Evolutionary conservation across 2,797 vertebrate genomes (phyloP).

Genomic region (Tokudaia muenninki): DNA sequence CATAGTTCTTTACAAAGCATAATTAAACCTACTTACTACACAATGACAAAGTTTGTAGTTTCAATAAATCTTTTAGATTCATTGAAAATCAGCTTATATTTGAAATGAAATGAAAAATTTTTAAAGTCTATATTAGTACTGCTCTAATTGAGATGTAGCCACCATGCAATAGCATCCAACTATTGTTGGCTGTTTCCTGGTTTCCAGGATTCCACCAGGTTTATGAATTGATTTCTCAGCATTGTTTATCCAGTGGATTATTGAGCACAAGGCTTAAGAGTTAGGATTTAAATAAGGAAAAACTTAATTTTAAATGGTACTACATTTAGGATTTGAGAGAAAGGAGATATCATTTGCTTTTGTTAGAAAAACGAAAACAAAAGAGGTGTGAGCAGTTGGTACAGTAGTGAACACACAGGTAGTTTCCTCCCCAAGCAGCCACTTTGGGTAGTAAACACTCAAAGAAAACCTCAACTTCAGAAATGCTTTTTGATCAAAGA

Average conservation of each 20-base stretch:
- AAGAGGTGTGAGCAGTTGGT: no score
- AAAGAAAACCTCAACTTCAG: neutral
- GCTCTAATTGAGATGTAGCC: slow-evolving; percentile 91
- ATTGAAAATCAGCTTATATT: slow-evolving; percentile 92
- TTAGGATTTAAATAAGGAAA: neutral
- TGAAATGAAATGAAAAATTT: no score
- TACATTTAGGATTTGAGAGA: neutral
- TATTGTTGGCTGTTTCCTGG: slow-evolving; percentile 94
- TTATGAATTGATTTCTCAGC: slow-evolving; percentile 93
- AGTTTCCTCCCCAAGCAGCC: neutral
- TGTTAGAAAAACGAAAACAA: neutral
- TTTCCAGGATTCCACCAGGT: slow-evolving; percentile 89
- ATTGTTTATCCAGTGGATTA: slow-evolving; percentile 91
- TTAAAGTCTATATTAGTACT: slow-evolving; percentile 92
- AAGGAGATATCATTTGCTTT: neutral
- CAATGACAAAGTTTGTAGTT: slow-evolving; percentile 91
- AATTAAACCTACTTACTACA: slow-evolving; percentile 90
- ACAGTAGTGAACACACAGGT: no score
- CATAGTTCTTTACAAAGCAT: slow-evolving; percentile 91
- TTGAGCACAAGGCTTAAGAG: slow-evolving; percentile 86
- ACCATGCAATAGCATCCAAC: slow-evolving; percentile 91
- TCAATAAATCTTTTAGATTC: slow-evolving; percentile 88
- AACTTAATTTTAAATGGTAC: neutral
- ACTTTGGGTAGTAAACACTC: neutral
- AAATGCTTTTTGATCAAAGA: neutral